Percentiles rank a stretch among this genome's conserved stretches.
Evolutionary conservation across 2,797 vertebrate species (phyloP).

Genomic region (Delichon dasypus): DNA sequence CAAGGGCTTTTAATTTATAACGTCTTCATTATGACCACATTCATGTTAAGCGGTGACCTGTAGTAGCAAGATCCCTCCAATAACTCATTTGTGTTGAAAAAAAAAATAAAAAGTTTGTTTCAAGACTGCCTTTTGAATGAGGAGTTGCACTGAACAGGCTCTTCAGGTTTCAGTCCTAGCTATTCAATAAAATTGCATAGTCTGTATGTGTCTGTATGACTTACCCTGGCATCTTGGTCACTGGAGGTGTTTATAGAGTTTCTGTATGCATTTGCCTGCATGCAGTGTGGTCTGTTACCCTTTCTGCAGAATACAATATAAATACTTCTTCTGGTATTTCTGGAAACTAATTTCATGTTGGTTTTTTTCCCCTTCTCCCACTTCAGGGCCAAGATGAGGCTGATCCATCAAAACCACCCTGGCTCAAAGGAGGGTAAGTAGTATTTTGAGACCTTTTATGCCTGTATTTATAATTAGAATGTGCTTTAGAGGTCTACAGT

Average conservation of each 20-base stretch:
- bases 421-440: conserved; percentile 92
- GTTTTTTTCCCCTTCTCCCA: not conserved
- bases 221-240: not conserved
- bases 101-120: not conserved
- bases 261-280: conserved; percentile 22
- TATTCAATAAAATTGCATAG: not conserved
- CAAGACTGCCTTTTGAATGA: not conserved
- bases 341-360: not conserved
- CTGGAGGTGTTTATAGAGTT: not conserved
- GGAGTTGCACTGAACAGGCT: conserved; percentile 67
- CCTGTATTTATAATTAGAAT: not conserved
- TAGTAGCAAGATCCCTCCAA: not conserved
- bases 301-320: not conserved
- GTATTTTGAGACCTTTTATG: not conserved
- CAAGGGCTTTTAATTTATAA: not conserved
- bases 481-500: not conserved
- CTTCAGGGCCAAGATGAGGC: conserved; percentile 86
- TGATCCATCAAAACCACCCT: conserved; percentile 83
- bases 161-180: not conserved
- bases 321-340: not conserved
- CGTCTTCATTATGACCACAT: not conserved
- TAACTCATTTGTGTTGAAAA: not conserved
- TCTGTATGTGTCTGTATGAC: not conserved
- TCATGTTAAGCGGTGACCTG: not conserved
- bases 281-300: not conserved